Evolutionary conservation across 2,888 invertebrate species (phyloP), one percentile per base, ranked within the genome.

Genomic region (Lacanobia wlatinum): DNA sequence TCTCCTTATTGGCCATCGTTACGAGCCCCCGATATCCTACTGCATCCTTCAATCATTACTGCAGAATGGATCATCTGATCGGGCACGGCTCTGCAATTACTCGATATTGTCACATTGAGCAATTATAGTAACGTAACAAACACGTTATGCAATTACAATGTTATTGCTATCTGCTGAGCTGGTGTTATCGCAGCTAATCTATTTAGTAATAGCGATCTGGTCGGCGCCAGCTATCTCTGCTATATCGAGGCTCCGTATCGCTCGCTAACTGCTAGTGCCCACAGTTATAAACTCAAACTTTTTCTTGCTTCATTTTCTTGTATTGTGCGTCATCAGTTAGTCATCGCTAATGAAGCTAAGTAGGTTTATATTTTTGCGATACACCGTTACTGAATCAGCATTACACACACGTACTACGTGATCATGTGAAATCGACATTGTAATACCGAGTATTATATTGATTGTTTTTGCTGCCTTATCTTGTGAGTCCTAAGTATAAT

Each of bases 251-350:
- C 43, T 18, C 58, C 43, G n/a, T 50, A 62, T 38, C 40, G 62
- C 60, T 56, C 64, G 56, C 78, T 63, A 73, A 70, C 63, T 58
- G 50, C 55, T 53, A 48, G 68, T 63, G 62, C 76, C 75, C 68
- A 74, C 61, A 76, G 63, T 74, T 68, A 71, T 69, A 40, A 46
- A 56, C 60, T 61, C 62, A 52, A 52, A 72, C 76, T 79, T 74
- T 82, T 83, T 70, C n/a, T n/a, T n/a, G n/a, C n/a, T n/a, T n/a
- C n/a, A n/a, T n/a, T n/a, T n/a, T n/a, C 71, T 73, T 68, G 78
- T 77, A 79, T 8, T 73, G 53, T 86, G 82, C 82, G 84, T 86
- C 87, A 86, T 81, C 80, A 68, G 76, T 82, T 78, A 80, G 73
- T 86, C 79, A 84, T 80, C 77, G 68, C 78, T 76, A 86, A 85